Evolutionary conservation across 2,888 invertebrate species (phyloP).

Genomic region (Exephanes ischioxanthus): DNA sequence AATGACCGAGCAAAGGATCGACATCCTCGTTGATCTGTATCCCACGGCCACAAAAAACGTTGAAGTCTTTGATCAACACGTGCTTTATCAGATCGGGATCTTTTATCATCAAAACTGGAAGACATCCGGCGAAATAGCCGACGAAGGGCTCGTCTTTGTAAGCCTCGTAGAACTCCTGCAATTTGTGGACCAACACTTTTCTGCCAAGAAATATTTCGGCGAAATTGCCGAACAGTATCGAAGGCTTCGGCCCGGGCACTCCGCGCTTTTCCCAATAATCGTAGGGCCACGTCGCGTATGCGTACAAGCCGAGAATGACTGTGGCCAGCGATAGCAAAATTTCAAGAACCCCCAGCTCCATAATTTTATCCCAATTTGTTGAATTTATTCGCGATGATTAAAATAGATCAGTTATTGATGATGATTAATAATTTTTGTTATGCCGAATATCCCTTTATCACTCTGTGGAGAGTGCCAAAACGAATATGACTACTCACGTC

Average conservation of each 20-base stretch:
- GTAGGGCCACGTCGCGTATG: conserved; percentile 44
- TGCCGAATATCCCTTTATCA: neutral
- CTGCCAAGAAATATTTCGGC: conserved; percentile 69
- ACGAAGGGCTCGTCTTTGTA: conserved; percentile 73
- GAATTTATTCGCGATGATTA: neutral
- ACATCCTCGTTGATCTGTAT: conserved; percentile 80
- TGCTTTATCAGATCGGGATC: conserved; percentile 82
- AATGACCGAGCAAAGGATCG: conserved; percentile 84
- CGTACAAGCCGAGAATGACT: conserved; percentile 43
- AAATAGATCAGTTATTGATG: neutral
- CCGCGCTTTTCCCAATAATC: conserved; percentile 67
- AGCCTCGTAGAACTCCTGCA: conserved; percentile 64
- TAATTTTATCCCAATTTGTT: neutral
- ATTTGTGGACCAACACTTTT: conserved; percentile 32
- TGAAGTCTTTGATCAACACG: conserved; percentile 84
- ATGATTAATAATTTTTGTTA: too few species aligned
- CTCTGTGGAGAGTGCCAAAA: neutral
- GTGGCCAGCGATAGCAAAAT: conserved; percentile 3
- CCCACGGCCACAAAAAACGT: conserved; percentile 79
- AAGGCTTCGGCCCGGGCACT: conserved; percentile 80
- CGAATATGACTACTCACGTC: neutral
- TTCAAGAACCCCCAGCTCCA: conserved; percentile 35
- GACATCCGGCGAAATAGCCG: conserved; percentile 82
- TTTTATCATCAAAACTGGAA: conserved; percentile 82
- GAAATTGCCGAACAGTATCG: conserved; percentile 81